These are phyloP conservation scores for Epinotia bilunana DNA, from an alignment of 2,888 invertebrate genomes.

Conservation along the genomic window DNA sequence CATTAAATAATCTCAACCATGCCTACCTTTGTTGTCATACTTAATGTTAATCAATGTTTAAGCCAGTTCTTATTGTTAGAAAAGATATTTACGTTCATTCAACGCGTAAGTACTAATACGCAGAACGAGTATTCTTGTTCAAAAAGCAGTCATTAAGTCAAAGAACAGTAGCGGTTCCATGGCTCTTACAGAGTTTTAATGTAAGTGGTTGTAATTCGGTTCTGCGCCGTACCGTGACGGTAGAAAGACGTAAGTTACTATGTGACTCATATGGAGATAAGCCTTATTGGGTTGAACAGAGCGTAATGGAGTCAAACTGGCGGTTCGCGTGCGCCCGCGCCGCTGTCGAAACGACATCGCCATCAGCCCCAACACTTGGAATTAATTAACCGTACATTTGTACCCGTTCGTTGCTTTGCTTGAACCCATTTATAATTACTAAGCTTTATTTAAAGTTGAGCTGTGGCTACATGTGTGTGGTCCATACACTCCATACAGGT, in stretches of 20 bases:
- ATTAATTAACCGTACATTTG: slow-evolving; percentile 38
- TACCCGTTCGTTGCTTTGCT: slow-evolving; percentile 31
- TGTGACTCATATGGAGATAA: not conserved
- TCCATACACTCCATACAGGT: not conserved
- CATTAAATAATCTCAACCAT: too few relatives aligned
- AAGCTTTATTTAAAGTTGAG: slow-evolving; percentile 1
- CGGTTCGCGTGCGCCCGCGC: slow-evolving; percentile 59
- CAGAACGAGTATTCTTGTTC: slow-evolving; percentile 12
- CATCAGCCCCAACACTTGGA: slow-evolving; percentile 29
- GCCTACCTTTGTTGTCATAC: not conserved
- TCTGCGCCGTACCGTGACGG: not conserved
- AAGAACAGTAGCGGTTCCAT: slow-evolving; percentile 37
- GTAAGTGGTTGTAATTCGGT: slow-evolving; percentile 19
- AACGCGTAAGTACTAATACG: not conserved
- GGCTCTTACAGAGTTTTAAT: slow-evolving; percentile 7
- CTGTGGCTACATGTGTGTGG: not conserved
- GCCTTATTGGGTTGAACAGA: slow-evolving; percentile 33
- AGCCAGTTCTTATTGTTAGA: not conserved
- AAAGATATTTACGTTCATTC: slow-evolving; percentile 15
- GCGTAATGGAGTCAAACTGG: slow-evolving; percentile 54
- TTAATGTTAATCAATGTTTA: not conserved
- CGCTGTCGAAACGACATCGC: slow-evolving; percentile 33
- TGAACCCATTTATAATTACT: slow-evolving; percentile 27
- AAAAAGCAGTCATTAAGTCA: slow-evolving; percentile 30
- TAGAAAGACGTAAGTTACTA: not conserved